Conservation (phyloP, 2,113 vertebrate genomes). For the Apodemus sylvaticus region DNA sequence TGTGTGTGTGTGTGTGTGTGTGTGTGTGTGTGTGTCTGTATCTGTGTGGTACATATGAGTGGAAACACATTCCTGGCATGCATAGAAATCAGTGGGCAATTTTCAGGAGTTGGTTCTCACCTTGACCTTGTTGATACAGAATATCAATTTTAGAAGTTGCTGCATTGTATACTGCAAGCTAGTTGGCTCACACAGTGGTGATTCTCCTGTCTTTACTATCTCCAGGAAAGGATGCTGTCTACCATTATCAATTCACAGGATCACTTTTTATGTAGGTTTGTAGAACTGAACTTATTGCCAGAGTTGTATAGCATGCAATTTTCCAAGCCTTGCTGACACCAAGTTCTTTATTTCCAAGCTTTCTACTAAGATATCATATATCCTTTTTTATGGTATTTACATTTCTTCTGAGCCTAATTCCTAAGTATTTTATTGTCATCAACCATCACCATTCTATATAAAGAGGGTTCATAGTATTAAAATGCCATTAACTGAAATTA, state of each 20-base stretch:
- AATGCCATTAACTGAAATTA: not conserved
- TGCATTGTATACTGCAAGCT: rapidly evolving
- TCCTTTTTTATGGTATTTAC: not conserved
- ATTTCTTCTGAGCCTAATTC: not conserved
- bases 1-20: not conserved
- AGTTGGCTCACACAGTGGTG: no score
- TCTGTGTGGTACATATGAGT: no score
- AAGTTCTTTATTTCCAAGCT: not conserved
- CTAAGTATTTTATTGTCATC: not conserved
- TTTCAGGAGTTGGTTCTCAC: not conserved
- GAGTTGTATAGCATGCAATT: not conserved
- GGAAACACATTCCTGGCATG: not conserved
- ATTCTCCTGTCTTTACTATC: no score
- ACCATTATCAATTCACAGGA: no score
- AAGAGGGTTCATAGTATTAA: not conserved
- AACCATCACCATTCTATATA: not conserved
- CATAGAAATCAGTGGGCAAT: not conserved
- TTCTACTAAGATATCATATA: not conserved
- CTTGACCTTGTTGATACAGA: not conserved
- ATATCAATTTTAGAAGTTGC: not conserved
- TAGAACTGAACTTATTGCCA: not conserved
- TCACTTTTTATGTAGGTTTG: no score
- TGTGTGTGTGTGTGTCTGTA: not conserved
- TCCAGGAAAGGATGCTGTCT: no score
- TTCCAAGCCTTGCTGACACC: not conserved